Conservation (phyloP, 1,140 invertebrate species). For the Lasioglossum baleicum region DNA sequence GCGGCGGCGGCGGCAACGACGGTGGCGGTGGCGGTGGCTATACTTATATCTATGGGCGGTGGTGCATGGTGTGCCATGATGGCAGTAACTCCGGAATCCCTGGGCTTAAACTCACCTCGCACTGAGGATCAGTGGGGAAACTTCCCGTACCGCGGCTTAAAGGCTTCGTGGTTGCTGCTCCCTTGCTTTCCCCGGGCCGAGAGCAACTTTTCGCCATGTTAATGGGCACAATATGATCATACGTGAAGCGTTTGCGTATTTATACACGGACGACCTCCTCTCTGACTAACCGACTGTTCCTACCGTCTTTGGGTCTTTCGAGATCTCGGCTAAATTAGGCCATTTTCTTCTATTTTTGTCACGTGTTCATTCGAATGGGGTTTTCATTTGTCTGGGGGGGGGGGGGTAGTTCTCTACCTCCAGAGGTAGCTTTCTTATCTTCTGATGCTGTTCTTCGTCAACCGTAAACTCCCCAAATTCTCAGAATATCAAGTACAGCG, state of each 20-base stretch:
- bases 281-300: no score
- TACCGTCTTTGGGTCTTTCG: no score
- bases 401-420: no score
- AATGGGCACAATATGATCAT: conserved; percentile 78
- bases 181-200: conserved; percentile 62
- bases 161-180: conserved; percentile 79
- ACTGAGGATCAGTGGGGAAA: conserved; percentile 79
- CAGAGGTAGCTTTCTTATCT: no score
- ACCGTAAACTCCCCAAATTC: no score
- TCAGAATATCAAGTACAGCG: no score
- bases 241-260: conserved; percentile 67
- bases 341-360: no score
- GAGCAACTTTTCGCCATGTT: conserved; percentile 76
- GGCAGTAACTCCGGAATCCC: conserved; percentile 80
- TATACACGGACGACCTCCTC: conserved; percentile 49
- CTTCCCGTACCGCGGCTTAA: conserved; percentile 78
- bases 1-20: no score
- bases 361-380: no score
- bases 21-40: conserved; percentile 13
- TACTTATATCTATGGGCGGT: conserved; percentile 69
- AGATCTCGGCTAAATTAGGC: no score
- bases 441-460: no score
- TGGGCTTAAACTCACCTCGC: conserved; percentile 77
- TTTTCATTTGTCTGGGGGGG: no score
- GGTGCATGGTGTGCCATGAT: conserved; percentile 77